These are phyloP conservation scores for Dyspetes luteomarginatus DNA, from an alignment of 2,888 invertebrate genomes.

Conservation along the genomic window DNA sequence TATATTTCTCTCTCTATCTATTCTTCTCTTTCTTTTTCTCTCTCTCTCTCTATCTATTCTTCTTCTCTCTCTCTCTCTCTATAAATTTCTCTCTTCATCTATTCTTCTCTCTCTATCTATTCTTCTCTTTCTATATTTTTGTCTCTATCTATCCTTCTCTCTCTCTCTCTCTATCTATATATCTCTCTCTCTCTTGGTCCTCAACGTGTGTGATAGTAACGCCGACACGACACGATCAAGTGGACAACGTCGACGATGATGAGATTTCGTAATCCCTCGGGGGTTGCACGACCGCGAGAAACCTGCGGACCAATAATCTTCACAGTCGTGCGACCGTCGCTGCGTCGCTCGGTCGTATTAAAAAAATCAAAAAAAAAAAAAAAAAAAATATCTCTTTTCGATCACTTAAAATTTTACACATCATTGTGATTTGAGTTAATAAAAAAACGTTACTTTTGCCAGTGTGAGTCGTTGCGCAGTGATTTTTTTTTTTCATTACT, in stretches of 20 bases:
- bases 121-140: no score
- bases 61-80: no score
- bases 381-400: background rate
- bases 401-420: background rate
- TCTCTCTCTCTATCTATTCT: no score
- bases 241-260: slow-evolving; percentile 52
- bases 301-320: slow-evolving; percentile 63
- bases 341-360: slow-evolving; percentile 58
- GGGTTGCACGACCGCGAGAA: slow-evolving; percentile 62
- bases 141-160: no score
- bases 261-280: slow-evolving; percentile 65
- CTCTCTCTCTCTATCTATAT: no score
- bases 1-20: no score
- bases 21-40: no score
- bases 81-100: no score
- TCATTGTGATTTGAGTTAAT: background rate
- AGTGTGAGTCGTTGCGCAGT: slow-evolving; percentile 4
- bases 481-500: background rate
- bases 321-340: slow-evolving; percentile 67
- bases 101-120: no score
- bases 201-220: slow-evolving; percentile 13
- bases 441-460: no score
- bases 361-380: background rate
- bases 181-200: background rate
- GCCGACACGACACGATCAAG: slow-evolving; percentile 20